Percentiles rank a stretch among this genome's conserved stretches.
Evolutionary conservation across 1,140 invertebrate species (phyloP).

Genomic region (Maniola jurtina): DNA sequence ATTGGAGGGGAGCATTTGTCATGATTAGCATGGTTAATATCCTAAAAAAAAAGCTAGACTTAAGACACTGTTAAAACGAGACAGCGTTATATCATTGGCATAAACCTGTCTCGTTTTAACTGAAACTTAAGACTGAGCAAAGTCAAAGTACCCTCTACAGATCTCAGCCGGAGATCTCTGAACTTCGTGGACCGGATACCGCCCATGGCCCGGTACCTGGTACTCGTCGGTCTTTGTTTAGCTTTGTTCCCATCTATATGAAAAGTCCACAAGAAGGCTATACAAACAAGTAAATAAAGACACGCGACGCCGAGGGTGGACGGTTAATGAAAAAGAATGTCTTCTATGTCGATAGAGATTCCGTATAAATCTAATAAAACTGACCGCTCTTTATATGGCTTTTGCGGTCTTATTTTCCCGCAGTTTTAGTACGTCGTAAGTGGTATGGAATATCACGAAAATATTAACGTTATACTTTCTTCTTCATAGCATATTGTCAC

Average conservation of each 20-base stretch:
- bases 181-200: too few species aligned
- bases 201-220: too few species aligned
- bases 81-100: too few species aligned
- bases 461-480: neutral
- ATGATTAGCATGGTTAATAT: too few species aligned
- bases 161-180: too few species aligned
- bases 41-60: too few species aligned
- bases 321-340: conserved; percentile 45
- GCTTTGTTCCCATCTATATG: conserved; percentile 4
- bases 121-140: too few species aligned
- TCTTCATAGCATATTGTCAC: too few species aligned
- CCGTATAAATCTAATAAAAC: conserved; percentile 38
- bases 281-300: conserved; percentile 34
- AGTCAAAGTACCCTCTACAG: too few species aligned
- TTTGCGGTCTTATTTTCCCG: conserved; percentile 16
- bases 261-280: conserved; percentile 18
- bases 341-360: conserved; percentile 39
- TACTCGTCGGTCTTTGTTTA: neutral
- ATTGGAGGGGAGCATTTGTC: too few species aligned
- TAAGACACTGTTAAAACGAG: too few species aligned
- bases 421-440: conserved; percentile 11
- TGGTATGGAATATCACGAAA: neutral
- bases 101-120: too few species aligned
- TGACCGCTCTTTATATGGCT: conserved; percentile 29
- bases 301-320: conserved; percentile 36